Conservation (phyloP, 92 coral and sea anemone genomes). For the Phymanthus crucifer region DNA sequence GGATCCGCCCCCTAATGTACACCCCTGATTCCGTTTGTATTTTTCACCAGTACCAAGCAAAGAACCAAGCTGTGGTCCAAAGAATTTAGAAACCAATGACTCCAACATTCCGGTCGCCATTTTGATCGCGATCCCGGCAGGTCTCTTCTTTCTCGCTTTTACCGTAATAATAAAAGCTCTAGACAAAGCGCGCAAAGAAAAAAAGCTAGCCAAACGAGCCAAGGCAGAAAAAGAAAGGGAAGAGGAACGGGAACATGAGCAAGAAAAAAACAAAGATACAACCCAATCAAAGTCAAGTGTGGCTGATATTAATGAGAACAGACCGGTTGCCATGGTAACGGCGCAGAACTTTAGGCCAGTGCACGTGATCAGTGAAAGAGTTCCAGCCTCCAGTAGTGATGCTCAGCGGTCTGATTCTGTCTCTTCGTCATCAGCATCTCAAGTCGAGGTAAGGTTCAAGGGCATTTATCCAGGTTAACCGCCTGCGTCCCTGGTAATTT, state of each 20-base stretch:
- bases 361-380: not conserved
- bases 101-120: conserved; percentile 26
- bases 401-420: conserved; percentile 19
- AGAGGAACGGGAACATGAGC: not conserved
- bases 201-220: not conserved
- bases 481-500: no score
- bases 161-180: conserved; percentile 20
- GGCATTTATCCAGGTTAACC: no score
- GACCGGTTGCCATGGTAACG: conserved; percentile 6
- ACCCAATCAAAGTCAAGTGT: not conserved
- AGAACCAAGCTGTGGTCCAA: not conserved
- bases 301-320: not conserved
- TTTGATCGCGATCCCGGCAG: conserved; percentile 26
- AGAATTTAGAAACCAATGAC: not conserved
- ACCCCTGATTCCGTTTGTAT: not conserved
- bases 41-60: not conserved
- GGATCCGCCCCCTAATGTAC: not conserved
- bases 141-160: conserved; percentile 14
- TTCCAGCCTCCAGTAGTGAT: not conserved
- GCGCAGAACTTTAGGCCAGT: not conserved
- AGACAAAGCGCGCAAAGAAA: conserved; percentile 10
- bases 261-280: not conserved
- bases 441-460: conserved; percentile 3
- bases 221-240: not conserved
- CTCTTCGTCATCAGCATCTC: conserved; percentile 24